Conservation (phyloP, 2,888 invertebrate genomes). For the Lumbricus terrestris region DNA sequence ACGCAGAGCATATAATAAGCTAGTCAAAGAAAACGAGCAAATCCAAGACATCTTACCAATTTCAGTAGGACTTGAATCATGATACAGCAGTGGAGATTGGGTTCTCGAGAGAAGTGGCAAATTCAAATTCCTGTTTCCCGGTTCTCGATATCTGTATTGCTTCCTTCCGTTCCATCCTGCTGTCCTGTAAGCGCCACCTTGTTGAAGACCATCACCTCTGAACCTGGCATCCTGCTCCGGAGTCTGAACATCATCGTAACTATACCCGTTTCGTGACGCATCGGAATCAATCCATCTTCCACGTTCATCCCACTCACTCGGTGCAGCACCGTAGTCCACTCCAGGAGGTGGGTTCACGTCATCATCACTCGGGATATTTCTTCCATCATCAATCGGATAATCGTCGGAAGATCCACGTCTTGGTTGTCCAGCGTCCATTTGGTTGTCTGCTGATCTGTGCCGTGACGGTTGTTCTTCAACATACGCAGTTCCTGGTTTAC, state of each 20-base stretch:
- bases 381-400: slow-evolving; percentile 3
- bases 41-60: not conserved
- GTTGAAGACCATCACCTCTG: not conserved
- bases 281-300: not conserved
- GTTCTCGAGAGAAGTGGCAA: not conserved
- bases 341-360: not conserved
- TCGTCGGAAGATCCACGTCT: not conserved
- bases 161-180: not conserved
- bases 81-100: not conserved
- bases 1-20: not conserved
- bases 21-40: not conserved
- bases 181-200: not conserved
- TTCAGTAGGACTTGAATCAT: not conserved
- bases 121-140: not conserved
- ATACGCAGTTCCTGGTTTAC: not conserved
- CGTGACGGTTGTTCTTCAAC: not conserved
- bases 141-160: not conserved
- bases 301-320: not conserved
- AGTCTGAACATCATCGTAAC: not conserved
- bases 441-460: not conserved
- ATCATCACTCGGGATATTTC: not conserved
- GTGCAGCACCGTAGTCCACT: not conserved
- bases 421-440: not conserved
- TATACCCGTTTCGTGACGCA: not conserved
- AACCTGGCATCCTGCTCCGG: not conserved